Percentiles rank a stretch among this genome's conserved stretches.
Evolutionary conservation across 2,113 vertebrate species (phyloP).

Genomic region (Salvator merianae): DNA sequence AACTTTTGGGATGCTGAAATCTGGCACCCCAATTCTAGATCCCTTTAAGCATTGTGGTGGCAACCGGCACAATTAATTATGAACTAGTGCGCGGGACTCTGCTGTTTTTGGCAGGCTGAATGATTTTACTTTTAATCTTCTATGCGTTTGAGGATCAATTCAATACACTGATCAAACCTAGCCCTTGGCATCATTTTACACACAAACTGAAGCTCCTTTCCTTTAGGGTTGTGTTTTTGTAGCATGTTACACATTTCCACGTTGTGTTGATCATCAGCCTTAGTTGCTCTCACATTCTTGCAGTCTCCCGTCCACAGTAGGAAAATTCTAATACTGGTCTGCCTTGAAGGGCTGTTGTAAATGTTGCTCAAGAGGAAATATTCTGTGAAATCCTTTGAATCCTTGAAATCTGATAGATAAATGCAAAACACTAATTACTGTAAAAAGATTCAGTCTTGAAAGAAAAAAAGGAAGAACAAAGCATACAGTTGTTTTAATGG

Average conservation of each 20-base stretch:
- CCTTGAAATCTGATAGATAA: background rate
- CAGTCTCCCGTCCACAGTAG: no score
- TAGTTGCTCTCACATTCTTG: background rate
- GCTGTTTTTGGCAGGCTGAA: background rate
- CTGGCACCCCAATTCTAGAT: background rate
- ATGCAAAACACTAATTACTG: background rate
- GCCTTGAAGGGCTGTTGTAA: background rate
- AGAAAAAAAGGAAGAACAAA: background rate
- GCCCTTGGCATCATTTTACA: background rate
- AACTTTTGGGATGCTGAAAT: rapidly evolving
- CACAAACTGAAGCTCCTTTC: rapidly evolving
- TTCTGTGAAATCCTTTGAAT: background rate
- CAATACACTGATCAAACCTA: rapidly evolving
- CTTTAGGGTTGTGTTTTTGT: background rate
- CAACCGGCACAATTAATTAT: rapidly evolving
- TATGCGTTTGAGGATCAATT: rapidly evolving
- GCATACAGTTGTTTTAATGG: background rate
- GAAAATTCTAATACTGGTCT: background rate
- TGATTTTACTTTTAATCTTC: background rate
- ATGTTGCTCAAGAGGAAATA: background rate
- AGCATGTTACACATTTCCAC: background rate
- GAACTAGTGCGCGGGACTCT: rapidly evolving
- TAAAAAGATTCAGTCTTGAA: background rate
- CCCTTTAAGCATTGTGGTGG: background rate
- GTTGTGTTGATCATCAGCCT: rapidly evolving